Evolutionary conservation across 2,113 vertebrate genomes (phyloP).

Genomic region (Calyptomena viridis): DNA sequence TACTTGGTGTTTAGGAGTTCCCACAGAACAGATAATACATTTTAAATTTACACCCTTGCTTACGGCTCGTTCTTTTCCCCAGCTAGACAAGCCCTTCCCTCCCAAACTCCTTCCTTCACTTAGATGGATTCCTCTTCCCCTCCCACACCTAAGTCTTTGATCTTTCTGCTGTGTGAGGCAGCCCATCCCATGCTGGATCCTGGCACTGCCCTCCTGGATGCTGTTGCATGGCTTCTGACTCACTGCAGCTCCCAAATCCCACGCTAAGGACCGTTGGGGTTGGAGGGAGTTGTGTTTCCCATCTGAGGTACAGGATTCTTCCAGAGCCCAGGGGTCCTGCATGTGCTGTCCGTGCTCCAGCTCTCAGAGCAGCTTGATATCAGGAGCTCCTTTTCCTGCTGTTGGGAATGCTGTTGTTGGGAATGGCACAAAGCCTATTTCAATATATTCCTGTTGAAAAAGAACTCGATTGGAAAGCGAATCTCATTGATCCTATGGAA

Average conservation of each 20-base stretch:
- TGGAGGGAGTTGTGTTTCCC: background rate
- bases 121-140: background rate
- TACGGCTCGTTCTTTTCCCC: background rate
- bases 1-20: background rate
- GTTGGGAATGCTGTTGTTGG: background rate
- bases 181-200: slow-evolving; percentile 21
- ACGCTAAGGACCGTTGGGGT: background rate
- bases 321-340: background rate
- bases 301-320: background rate
- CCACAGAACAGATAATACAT: background rate
- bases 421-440: background rate
- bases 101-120: background rate
- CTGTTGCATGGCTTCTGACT: slow-evolving; percentile 38
- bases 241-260: background rate
- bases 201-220: slow-evolving; percentile 22
- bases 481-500: background rate
- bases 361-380: background rate
- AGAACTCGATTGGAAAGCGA: background rate
- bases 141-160: slow-evolving; percentile 60
- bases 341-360: background rate
- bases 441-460: background rate
- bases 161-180: slow-evolving; percentile 40
- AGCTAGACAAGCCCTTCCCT: slow-evolving; percentile 22
- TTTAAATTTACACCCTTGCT: slow-evolving; percentile 2
- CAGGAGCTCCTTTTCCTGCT: background rate